Conservation (phyloP, 1,140 invertebrate genomes). For the Andricus grossulariae region DNA sequence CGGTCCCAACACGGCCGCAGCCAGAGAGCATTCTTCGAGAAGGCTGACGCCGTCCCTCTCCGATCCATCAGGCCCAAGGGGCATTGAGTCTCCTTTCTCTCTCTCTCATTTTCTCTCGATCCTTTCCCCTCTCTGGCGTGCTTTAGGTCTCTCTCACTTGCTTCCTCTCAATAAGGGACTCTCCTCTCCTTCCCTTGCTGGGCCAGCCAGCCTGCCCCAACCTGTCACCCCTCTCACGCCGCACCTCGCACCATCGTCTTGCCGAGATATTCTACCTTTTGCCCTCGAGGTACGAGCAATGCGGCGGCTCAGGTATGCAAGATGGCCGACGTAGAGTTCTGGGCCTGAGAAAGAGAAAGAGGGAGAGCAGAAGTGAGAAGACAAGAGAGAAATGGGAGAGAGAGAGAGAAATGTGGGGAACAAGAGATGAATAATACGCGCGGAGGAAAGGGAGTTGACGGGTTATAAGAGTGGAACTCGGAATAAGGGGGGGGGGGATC, state of each 20-base stretch:
- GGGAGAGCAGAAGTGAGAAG: conserved; percentile 47
- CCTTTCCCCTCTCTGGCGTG: conserved; percentile 65
- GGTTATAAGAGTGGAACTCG: conserved; percentile 38
- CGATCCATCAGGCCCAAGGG: conserved; percentile 68
- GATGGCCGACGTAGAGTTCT: conserved; percentile 66
- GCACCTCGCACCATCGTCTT: conserved; percentile 55
- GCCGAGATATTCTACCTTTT: conserved; percentile 76
- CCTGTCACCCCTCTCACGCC: conserved; percentile 40
- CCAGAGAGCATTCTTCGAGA: conserved; percentile 71
- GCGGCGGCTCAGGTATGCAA: conserved; percentile 76
- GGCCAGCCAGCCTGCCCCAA: conserved; percentile 36
- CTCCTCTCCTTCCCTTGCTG: conserved; percentile 39
- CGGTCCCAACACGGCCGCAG: conserved; percentile 59
- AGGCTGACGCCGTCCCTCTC: conserved; percentile 69
- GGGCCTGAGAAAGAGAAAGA: conserved; percentile 41
- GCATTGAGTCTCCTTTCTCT: conserved; percentile 45
- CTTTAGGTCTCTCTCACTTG: conserved; percentile 44
- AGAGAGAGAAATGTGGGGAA: conserved; percentile 53
- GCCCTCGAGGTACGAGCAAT: conserved; percentile 76
- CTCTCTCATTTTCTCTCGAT: conserved; percentile 52
- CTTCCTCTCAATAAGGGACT: conserved; percentile 29
- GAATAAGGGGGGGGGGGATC: conserved; percentile 35
- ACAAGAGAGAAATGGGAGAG: conserved; percentile 43
- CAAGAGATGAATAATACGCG: conserved; percentile 71
- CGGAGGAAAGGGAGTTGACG: conserved; percentile 54